Evolutionary conservation across 2,113 vertebrate genomes (phyloP).

Genomic region (Esox niger): DNA sequence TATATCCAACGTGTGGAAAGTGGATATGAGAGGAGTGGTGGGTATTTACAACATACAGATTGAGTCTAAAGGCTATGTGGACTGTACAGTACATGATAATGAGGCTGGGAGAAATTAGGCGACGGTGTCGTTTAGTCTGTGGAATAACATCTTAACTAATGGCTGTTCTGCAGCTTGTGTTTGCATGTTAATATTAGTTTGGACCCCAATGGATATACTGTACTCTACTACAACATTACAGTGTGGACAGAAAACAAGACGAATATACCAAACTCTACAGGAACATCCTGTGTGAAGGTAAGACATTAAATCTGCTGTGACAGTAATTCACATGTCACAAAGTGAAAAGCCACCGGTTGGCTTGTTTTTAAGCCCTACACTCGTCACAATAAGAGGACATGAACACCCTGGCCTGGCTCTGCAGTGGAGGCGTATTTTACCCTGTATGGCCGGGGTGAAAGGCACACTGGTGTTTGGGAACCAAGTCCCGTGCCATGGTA

Average conservation of each 20-base stretch:
- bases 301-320: too few species aligned
- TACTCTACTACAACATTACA: too few species aligned
- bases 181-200: not conserved
- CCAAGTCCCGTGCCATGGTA: constrained; percentile 26
- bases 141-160: not conserved
- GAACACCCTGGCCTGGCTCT: not conserved
- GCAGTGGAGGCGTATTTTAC: constrained; percentile 30
- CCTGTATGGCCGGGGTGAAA: constrained; percentile 27
- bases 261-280: too few species aligned
- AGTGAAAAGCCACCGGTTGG: not conserved
- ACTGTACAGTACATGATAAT: constrained; percentile 37
- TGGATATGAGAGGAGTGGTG: constrained; percentile 16
- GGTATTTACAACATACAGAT: constrained; percentile 36
- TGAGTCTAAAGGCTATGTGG: constrained; percentile 33
- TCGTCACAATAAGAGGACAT: constrained; percentile 29
- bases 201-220: not conserved
- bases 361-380: not conserved
- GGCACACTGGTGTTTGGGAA: constrained; percentile 23
- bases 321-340: too few species aligned
- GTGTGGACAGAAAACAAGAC: too few species aligned
- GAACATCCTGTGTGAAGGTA: too few species aligned
- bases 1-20: constrained; percentile 56
- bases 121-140: not conserved
- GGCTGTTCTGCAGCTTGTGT: not conserved
- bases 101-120: constrained; percentile 26